Base-by-base conservation (phyloP, 1,140 invertebrate species). In the Drosophila aff. region DNA sequence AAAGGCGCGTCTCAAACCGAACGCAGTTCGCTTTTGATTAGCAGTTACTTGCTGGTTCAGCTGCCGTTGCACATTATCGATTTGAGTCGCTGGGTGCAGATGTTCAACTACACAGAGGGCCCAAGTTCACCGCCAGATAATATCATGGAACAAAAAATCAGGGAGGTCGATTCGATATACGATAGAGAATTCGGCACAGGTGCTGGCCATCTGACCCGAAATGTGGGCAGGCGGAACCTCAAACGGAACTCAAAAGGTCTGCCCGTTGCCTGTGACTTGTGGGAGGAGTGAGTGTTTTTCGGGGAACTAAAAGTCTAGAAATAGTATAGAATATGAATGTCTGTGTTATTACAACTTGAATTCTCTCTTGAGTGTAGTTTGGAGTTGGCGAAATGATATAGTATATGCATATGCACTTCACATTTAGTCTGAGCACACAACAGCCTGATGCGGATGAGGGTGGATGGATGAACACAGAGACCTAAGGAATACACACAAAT, bases 291-390 rank as follows among this genome's bases (percentile, higher is more conserved):
- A n/a, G 53, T n/a, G 53, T 23, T 63, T 59, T 77, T n/a, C 69
- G 72, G 58, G 69, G 52, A 82, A 82, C 80, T 85, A 85, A 85
- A 78, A 85, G 85, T 85, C 82, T 85, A 85, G 79, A 85, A 85
- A 78, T 69, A 85, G 78, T 85, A 85, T 65, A 85, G 81, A 74
- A 85, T 78, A 81, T 74, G 46, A 62, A 69, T 69, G 61, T 78
- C 44, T n/a, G 78, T 41, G 79, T 81, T 72, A 79, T 85, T 85
- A 58, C 26, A 53, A 26, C 36, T 38, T 74, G 16, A 47, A 63
- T 53, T 74, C 40, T 33, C 43, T 36, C 26, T 52, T 16, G 23
- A 52, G 18, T 47, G 38, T 9, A 57, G 26, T 55, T 28, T 55
- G 33, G n/a, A 18, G 49, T 40, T 57, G 38, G 64, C 49, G 26